A percentile compares a stretch with the other conserved stretches of the same genome.
Evolutionary conservation across 2,113 vertebrate species (phyloP).

Genomic region (Struthio camelus): DNA sequence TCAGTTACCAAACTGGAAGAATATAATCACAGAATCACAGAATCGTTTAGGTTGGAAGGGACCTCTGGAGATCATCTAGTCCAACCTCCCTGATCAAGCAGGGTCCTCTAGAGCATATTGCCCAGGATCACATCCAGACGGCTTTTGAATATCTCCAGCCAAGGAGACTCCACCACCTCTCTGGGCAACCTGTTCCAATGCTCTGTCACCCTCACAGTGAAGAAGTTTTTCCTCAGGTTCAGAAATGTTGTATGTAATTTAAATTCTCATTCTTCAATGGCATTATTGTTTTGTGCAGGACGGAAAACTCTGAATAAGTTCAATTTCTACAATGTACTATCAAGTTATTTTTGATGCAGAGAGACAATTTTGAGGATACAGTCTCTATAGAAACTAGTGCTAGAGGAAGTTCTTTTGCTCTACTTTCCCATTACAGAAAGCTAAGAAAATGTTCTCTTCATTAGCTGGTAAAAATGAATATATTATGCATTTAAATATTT

Average conservation of each 20-base stretch:
- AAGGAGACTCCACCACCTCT: too few species aligned
- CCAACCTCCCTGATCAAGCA: too few species aligned
- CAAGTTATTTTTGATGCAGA: constrained; percentile 40
- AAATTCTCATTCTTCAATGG: neutral
- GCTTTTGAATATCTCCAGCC: too few species aligned
- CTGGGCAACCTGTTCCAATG: too few species aligned
- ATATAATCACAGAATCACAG: too few species aligned
- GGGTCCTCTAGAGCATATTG: too few species aligned
- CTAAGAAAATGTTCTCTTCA: neutral
- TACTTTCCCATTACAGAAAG: neutral
- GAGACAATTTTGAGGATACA: constrained; percentile 30
- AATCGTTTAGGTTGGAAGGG: too few species aligned
- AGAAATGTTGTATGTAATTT: constrained; percentile 8
- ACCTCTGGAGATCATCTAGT: too few species aligned
- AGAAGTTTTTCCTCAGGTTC: too few species aligned
- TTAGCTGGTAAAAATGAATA: neutral
- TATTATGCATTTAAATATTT: neutral
- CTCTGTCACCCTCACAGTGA: too few species aligned
- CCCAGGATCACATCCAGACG: too few species aligned
- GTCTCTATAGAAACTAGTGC: constrained; percentile 67
- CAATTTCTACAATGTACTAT: neutral
- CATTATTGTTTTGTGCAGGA: constrained; percentile 18
- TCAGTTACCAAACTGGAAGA: neutral
- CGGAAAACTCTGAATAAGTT: constrained; percentile 11
- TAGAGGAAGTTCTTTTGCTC: constrained; percentile 17